Base-by-base conservation (phyloP, 2,797 vertebrate species). In the Etheostoma nigrum region DNA sequence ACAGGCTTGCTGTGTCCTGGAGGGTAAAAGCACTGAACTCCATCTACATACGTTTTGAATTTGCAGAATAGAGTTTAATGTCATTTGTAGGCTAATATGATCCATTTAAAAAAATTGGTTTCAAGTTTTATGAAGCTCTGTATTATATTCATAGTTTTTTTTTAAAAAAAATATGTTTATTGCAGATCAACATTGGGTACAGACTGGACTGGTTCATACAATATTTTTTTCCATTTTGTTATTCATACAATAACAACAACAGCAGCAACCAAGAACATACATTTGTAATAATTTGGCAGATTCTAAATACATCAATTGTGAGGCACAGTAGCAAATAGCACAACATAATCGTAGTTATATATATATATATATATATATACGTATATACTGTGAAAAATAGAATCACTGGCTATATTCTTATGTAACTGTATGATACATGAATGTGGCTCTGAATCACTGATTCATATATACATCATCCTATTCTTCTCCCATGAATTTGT, bases 401-500 rank as follows among this genome's bases (percentile, higher is more conserved):
- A 67, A n/a, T 65, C 58, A 25, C 40, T 5, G 23, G 11, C 49
- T 71, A 2, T 21, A 5, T 15, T 47, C 25, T 86, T 76, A 70
- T 68, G 59, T 78, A 76, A 83, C 60, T 36, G 23, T 36, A n/a
- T 45, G 27, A 76, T 16, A 10, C 48, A 68, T 44, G 10, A 40
- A 47, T 63, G 40, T 27, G 15, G 1, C 36, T 70, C 51, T 61
- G 54, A 81, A 40, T 74, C 69, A 65, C 63, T 27, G 36, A 55
- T 55, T 48, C 5, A 18, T 36, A 27, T 51, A 64, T 48, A 18
- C 77, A 67, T 60, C 63, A 27, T 86, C 59, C 68, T 65, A 69
- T 72, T 30, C 61, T 59, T 79, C 45, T 19, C 67, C 74, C 57
- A 77, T 30, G 44, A 81, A 59, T 86, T 83, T 76, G 72, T 91